Evolutionary conservation across 2,888 invertebrate genomes (phyloP).

Genomic region (Dasypolia templi): DNA sequence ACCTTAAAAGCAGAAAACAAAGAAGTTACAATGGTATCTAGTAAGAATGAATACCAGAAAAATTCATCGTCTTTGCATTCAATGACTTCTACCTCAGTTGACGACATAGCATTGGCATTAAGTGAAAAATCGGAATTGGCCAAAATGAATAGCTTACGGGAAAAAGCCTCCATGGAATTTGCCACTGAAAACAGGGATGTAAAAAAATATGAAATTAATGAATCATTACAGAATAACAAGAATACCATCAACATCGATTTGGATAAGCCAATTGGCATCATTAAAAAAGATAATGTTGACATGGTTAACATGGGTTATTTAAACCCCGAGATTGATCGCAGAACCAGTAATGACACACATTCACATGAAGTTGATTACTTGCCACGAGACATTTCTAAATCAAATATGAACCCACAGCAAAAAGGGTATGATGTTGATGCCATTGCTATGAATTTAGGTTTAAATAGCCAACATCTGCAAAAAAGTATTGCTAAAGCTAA

Average conservation of each 20-base stretch:
- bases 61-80: conserved; percentile 72
- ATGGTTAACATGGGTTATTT: conserved; percentile 89
- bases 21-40: conserved; percentile 68
- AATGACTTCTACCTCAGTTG: conserved; percentile 77
- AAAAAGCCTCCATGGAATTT: conserved; percentile 75
- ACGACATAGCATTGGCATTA: conserved; percentile 84
- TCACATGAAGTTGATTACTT: conserved; percentile 72
- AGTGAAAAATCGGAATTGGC: conserved; percentile 85
- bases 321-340: conserved; percentile 81
- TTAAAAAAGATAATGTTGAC: conserved; percentile 84
- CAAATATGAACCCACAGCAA: conserved; percentile 73
- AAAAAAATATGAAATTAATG: conserved; percentile 71
- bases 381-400: conserved; percentile 75
- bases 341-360: conserved; percentile 74
- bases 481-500: conserved; percentile 76
- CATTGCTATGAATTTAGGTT: conserved; percentile 85
- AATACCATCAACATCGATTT: conserved; percentile 71
- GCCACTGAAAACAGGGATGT: conserved; percentile 73
- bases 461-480: conserved; percentile 80
- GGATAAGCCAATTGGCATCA: conserved; percentile 74
- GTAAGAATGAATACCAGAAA: conserved; percentile 80
- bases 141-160: conserved; percentile 79
- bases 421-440: conserved; percentile 85
- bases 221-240: conserved; percentile 73
- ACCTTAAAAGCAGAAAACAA: conserved; percentile 73